Percentiles rank a stretch among this genome's conserved stretches.
Conservation (phyloP, 2,888 invertebrate species). For the Asteroscopus sphinx region DNA sequence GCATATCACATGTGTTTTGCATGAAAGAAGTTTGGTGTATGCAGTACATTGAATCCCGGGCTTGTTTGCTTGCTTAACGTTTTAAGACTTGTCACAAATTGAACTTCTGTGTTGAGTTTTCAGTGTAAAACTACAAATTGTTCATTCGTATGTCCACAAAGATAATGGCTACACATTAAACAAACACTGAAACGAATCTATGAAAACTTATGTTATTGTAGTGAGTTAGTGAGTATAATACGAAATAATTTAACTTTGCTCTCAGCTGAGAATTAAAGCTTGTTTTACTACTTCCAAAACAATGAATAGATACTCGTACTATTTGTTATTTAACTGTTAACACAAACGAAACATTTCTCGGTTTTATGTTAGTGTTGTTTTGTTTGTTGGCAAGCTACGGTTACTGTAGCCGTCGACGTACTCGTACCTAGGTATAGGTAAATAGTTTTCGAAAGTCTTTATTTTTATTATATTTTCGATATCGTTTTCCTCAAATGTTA, state of each 20-base stretch:
- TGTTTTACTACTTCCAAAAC: too few relatives aligned
- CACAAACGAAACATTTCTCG: constrained; percentile 13
- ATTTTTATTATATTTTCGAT: too few relatives aligned
- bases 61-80: too few relatives aligned
- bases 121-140: constrained; percentile 1
- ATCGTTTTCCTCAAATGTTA: too few relatives aligned
- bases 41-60: too few relatives aligned
- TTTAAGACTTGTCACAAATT: background rate
- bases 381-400: constrained; percentile 8
- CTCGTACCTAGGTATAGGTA: constrained; percentile 10
- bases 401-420: background rate
- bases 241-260: constrained; percentile 25
- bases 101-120: constrained; percentile 2
- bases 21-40: too few relatives aligned
- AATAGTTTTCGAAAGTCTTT: too few relatives aligned
- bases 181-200: constrained; percentile 29
- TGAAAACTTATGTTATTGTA: constrained; percentile 12
- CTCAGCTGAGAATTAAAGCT: too few relatives aligned
- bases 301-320: too few relatives aligned
- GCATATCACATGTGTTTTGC: too few relatives aligned
- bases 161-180: constrained; percentile 15
- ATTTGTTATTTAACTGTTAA: constrained; percentile 21
- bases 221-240: too few relatives aligned
- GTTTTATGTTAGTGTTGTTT: constrained; percentile 20
- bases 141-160: constrained; percentile 13